Evolutionary conservation across 2,113 vertebrate species (phyloP), one percentile per base, ranked within the genome.

Genomic region (Balaenoptera acutorostrata): DNA sequence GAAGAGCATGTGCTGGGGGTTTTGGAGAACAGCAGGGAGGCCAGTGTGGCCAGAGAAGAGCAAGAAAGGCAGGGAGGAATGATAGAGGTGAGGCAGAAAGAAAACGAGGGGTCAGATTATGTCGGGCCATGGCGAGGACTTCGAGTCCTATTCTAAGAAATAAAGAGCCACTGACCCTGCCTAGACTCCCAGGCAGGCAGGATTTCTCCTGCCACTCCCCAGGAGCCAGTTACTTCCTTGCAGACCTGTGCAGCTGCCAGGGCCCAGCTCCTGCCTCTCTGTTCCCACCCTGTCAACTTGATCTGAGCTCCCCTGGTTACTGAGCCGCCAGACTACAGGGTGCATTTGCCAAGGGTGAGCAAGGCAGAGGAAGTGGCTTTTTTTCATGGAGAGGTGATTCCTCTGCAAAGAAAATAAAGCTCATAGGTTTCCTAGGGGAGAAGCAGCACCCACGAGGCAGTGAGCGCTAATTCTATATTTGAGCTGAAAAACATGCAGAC

Each of bases 401-500:
- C 69, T 93, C 52, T 95, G 74, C 69, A 75, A 82, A 93, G 92
- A 96, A 91, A 91, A 96, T 72, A n/a, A 92, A 95, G 91, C 55
- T 89, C 87, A 13, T 41, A 3, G 63, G 75, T 80, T 87, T 41
- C 36, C 68, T 0, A 63, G 77, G n/a, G 80, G 44, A 94, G 95
- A 66, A 85, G 87, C 87, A 55, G 92, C 71, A 8, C 46, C 94
- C 86, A 90, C 44, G 1, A 95, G 55, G 89, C 59, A n/a, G 64
- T 12, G 83, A 93, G 86, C 82, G 57, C 78, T 17, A 55, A 86
- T 83, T 97, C 97, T 97, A 97, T 97, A 98, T 96, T 97, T 98
- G 96, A 98, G 80, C 95, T 90, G 93, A 88, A 95, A 97, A 96
- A 41, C 83, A 95, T 1, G 57, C 91, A 97, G 93, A 86, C 88